These are phyloP conservation scores for Phymanthus crucifer DNA, from an alignment of 92 coral and sea anemone genomes.

Conservation along the genomic window DNA sequence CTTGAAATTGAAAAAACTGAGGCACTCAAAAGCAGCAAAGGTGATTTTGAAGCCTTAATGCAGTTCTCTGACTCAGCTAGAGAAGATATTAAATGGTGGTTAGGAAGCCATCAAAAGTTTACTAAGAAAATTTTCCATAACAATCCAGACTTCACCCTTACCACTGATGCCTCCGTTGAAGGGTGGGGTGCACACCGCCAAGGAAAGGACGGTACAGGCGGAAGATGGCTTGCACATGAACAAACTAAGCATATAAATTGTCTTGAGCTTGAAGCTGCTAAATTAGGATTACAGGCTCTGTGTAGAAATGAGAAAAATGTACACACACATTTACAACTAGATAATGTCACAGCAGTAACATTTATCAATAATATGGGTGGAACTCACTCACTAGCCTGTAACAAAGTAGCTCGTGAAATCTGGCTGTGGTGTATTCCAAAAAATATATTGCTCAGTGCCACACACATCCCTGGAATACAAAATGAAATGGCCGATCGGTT, in stretches of 20 bases:
- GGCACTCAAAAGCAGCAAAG: not conserved
- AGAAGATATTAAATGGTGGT: not conserved
- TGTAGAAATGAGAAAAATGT: slow-evolving; percentile 30
- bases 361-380: slow-evolving; percentile 47
- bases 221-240: slow-evolving; percentile 37
- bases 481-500: slow-evolving; percentile 20
- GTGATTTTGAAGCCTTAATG: not conserved
- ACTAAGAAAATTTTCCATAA: slow-evolving; percentile 21
- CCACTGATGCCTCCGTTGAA: slow-evolving; percentile 43
- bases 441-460: slow-evolving; percentile 46
- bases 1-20: not conserved
- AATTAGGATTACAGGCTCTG: slow-evolving; percentile 41
- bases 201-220: slow-evolving; percentile 21
- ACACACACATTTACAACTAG: slow-evolving; percentile 46
- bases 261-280: slow-evolving; percentile 49
- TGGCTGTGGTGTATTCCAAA: slow-evolving; percentile 42
- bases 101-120: not conserved
- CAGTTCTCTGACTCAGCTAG: not conserved
- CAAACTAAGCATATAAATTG: slow-evolving; percentile 25
- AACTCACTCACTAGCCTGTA: slow-evolving; percentile 25
- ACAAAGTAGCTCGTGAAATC: slow-evolving; percentile 34
- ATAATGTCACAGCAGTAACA: slow-evolving; percentile 45
- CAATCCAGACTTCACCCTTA: slow-evolving; percentile 20
- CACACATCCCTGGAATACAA: slow-evolving; percentile 43
- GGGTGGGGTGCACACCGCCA: slow-evolving; percentile 44